Evolutionary conservation across 2,888 invertebrate species (phyloP).

Genomic region (Pollenia labialis): DNA sequence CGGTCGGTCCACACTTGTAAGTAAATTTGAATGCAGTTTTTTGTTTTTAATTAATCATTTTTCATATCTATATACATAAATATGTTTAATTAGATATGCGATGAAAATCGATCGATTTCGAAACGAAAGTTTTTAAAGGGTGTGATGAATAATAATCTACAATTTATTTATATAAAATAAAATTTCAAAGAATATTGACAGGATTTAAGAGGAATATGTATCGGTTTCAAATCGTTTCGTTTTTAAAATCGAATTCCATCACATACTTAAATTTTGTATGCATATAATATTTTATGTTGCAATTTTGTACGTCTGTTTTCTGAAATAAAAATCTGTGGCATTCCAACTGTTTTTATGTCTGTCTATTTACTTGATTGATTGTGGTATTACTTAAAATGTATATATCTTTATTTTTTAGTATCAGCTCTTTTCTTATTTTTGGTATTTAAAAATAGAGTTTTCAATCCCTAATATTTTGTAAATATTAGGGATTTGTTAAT

Average conservation of each 20-base stretch:
- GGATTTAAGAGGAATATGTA: no score
- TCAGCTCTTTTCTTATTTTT: constrained; percentile 43
- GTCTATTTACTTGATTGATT: constrained; percentile 11
- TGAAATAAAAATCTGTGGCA: constrained; percentile 24
- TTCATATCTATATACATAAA: neutral
- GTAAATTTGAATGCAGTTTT: constrained; percentile 6
- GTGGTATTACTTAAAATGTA: constrained; percentile 50
- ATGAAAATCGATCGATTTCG: no score
- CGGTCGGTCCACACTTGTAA: neutral
- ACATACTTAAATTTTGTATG: neutral
- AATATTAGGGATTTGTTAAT: constrained; percentile 54
- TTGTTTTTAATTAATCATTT: constrained; percentile 19
- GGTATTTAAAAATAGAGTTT: constrained; percentile 24
- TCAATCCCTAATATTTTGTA: constrained; percentile 48
- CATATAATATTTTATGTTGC: constrained; percentile 11
- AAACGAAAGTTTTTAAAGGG: no score
- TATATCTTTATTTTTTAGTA: constrained; percentile 37
- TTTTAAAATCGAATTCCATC: no score
- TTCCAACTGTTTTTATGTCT: constrained; percentile 29
- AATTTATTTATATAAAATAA: no score
- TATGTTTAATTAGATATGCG: no score
- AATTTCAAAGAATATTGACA: no score
- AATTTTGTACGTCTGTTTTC: neutral
- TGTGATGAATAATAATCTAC: no score
- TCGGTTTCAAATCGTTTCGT: no score